phyloP scores from a whole-genome alignment of 2,888 invertebrate genomes.

The Drosophila gaucha region DNA sequence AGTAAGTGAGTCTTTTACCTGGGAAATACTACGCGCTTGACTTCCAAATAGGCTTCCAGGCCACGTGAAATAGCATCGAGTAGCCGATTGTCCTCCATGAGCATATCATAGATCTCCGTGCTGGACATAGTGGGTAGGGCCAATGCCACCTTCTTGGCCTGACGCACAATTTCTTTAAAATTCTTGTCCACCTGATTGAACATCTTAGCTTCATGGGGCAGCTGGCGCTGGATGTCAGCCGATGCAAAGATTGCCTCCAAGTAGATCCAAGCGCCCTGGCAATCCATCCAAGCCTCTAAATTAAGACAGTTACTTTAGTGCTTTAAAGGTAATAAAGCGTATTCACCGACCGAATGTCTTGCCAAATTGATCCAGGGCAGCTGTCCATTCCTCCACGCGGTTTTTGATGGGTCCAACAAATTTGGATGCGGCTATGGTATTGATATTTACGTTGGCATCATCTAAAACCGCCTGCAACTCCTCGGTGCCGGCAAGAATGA shows the following conservation, averaged over 20 bases:
- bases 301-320: background rate
- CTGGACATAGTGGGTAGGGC: slow-evolving; percentile 93
- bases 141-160: slow-evolving; percentile 91
- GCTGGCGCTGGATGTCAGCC: slow-evolving; percentile 96
- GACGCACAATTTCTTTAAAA: slow-evolving; percentile 95
- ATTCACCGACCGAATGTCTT: slow-evolving; percentile 89
- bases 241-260: slow-evolving; percentile 97
- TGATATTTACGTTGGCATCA: slow-evolving; percentile 93
- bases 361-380: slow-evolving; percentile 90
- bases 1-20: slow-evolving; percentile 81
- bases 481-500: slow-evolving; percentile 92
- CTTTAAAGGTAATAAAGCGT: too few species aligned
- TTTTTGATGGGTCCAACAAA: slow-evolving; percentile 93
- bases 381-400: slow-evolving; percentile 93
- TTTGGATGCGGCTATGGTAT: slow-evolving; percentile 94
- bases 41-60: slow-evolving; percentile 94
- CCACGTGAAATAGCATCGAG: slow-evolving; percentile 96
- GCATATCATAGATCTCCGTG: slow-evolving; percentile 88
- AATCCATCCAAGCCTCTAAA: slow-evolving; percentile 93
- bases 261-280: slow-evolving; percentile 97
- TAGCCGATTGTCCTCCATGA: slow-evolving; percentile 90
- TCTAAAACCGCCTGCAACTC: slow-evolving; percentile 93
- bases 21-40: slow-evolving; percentile 94
- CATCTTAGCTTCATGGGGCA: slow-evolving; percentile 95
- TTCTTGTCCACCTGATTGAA: slow-evolving; percentile 95